Evolutionary conservation across 2,113 vertebrate genomes (phyloP).

Genomic region (Tenebrosternarchus preto): DNA sequence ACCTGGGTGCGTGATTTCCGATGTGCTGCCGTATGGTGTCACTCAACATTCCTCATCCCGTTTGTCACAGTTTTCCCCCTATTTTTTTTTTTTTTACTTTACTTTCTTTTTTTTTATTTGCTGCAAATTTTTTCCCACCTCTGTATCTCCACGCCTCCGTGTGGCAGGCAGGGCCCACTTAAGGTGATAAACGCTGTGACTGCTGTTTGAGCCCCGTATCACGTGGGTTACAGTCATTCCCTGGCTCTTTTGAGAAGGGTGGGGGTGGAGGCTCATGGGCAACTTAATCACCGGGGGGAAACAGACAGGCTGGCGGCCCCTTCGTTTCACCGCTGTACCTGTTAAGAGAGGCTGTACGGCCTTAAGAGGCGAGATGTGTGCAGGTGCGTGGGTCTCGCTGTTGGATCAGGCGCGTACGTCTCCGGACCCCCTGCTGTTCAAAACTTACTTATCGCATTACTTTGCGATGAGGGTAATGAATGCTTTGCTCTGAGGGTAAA

Average conservation of each 20-base stretch:
- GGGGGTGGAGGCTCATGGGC: constrained; percentile 12
- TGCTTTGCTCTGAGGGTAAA: constrained; percentile 42
- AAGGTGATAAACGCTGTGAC: constrained; percentile 48
- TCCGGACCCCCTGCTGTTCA: constrained; percentile 42
- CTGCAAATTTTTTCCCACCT: constrained; percentile 33
- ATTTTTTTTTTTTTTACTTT: neutral
- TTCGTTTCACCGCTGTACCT: constrained; percentile 47
- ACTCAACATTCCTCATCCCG: constrained; percentile 51
- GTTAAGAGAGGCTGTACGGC: constrained; percentile 38
- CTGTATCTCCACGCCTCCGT: constrained; percentile 25
- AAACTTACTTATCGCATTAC: constrained; percentile 19
- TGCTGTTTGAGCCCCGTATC: constrained; percentile 51
- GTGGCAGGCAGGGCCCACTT: constrained; percentile 40
- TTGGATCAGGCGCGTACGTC: constrained; percentile 29
- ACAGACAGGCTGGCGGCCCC: constrained; percentile 42
- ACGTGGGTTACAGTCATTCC: constrained; percentile 50
- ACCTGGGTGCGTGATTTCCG: constrained; percentile 25
- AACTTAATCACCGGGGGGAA: constrained; percentile 49
- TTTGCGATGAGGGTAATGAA: constrained; percentile 49
- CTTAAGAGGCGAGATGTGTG: constrained; percentile 23
- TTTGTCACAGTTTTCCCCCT: constrained; percentile 46
- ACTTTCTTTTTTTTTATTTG: constrained; percentile 18
- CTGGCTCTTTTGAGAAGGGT: constrained; percentile 15
- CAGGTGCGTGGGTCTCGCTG: constrained; percentile 14
- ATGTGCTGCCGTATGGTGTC: constrained; percentile 42